These are phyloP conservation scores for Drosophila bocqueti DNA, from an alignment of 1,140 invertebrate species.

Conservation along the genomic window DNA sequence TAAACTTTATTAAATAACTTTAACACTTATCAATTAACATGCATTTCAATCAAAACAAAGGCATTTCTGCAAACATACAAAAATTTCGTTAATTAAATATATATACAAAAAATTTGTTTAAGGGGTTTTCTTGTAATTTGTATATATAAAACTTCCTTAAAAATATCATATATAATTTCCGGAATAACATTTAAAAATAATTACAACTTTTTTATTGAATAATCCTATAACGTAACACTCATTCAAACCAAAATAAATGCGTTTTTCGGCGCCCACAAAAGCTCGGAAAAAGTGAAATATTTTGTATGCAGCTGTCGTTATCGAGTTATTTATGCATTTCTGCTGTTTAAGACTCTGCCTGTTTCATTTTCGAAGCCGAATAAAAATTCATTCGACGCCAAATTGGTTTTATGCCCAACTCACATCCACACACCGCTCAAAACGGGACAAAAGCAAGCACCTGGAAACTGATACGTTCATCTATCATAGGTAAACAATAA, in stretches of 20 bases:
- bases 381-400: conserved; percentile 71
- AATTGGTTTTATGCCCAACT: conserved; percentile 50
- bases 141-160: background rate
- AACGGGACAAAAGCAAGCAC: conserved; percentile 35
- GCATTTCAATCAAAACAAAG: too few species aligned
- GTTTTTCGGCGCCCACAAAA: conserved; percentile 1
- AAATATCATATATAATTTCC: background rate
- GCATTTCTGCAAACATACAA: too few species aligned
- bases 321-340: conserved; percentile 69
- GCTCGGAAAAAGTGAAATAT: conserved; percentile 30
- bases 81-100: too few species aligned
- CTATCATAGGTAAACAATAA: conserved; percentile 82
- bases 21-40: too few species aligned
- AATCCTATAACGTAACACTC: conserved; percentile 2
- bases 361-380: conserved; percentile 48
- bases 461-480: conserved; percentile 68
- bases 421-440: conserved; percentile 28
- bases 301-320: conserved; percentile 62
- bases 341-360: conserved; percentile 45
- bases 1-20: too few species aligned
- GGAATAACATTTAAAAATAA: background rate
- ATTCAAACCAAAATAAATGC: conserved; percentile 18
- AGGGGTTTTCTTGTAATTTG: background rate
- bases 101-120: too few species aligned
- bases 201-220: background rate